Conservation (phyloP, 1,140 invertebrate species). For the Copidosoma floridanum region DNA sequence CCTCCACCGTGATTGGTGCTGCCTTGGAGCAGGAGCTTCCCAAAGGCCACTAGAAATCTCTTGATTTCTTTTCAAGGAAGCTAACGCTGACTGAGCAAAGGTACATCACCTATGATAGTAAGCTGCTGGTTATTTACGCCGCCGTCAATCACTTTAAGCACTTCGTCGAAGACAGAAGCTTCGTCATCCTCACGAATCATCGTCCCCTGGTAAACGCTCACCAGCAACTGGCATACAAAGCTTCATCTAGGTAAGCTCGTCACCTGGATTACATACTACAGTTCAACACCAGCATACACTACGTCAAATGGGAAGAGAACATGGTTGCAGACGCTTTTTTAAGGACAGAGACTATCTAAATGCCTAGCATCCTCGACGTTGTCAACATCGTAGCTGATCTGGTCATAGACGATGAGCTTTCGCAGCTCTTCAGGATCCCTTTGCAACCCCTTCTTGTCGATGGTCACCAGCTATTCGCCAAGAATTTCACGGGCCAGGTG, state of each 20-base stretch:
- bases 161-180: conserved; percentile 32
- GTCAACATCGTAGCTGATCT: conserved; percentile 19
- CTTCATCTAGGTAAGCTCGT: conserved; percentile 29
- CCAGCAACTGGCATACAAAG: conserved; percentile 31
- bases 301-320: conserved; percentile 37
- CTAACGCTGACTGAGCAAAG: conserved; percentile 33
- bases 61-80: conserved; percentile 47
- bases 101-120: conserved; percentile 41
- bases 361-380: conserved; percentile 20
- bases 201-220: conserved; percentile 40
- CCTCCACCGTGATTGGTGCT: conserved; percentile 25
- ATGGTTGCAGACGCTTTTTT: conserved; percentile 30
- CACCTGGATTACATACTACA: conserved; percentile 22
- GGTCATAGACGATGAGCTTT: neutral
- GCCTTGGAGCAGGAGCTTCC: conserved; percentile 16
- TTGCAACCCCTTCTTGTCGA: neutral
- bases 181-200: conserved; percentile 44
- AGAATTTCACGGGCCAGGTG: neutral
- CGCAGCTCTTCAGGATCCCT: neutral
- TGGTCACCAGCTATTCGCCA: neutral
- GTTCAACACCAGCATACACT: conserved; percentile 40
- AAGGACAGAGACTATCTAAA: conserved; percentile 2
- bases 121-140: conserved; percentile 42
- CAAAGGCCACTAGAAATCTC: conserved; percentile 40
- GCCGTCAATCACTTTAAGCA: conserved; percentile 36